Evolutionary conservation across 2,888 invertebrate genomes (phyloP), one percentile per base, ranked within the genome.

Genomic region (Pandemis corylana): DNA sequence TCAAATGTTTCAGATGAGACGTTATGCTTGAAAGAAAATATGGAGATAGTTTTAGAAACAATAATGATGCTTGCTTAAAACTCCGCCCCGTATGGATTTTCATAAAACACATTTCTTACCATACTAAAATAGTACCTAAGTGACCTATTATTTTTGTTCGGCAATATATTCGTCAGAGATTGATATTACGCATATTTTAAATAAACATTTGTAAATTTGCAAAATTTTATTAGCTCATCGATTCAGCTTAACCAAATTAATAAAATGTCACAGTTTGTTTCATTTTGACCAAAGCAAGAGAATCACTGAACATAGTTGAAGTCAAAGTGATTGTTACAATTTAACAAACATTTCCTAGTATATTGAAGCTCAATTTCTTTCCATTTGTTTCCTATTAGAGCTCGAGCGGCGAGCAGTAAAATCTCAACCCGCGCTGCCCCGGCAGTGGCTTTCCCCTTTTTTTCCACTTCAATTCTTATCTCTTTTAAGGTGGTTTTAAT

Each of bases 401-500:
- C 65, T 65, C 74, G 61, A 74, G 74, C 65, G 62, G 75, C 62
- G 28, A 53, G 46, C 46, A 56, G 62, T 56, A 56, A 56, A 65
- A 51, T 53, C 66, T 75, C 66, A 56, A 51, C 75, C 56, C 61
- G 46, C 49, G 74, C 51, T 62, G 13, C 41, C 41, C 41, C 36
- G n/a, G n/a, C 62, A 59, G 42, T 53, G n/a, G 15, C 41, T 67
- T 74, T 69, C 59, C 65, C 65, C 28, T 36, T 56, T 74, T 70
- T 73, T 75, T 67, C 69, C 75, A 65, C 70, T 71, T 67, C 62
- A 71, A 62, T 71, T 71, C 67, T 56, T 70, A 70, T 74, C 70
- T 70, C 70, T 46, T 71, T 62, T 71, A 67, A 75, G 75, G 66
- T 70, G 70, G 75, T 67, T 75, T 75, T 75, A 75, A 75, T 75